A percentile compares a stretch with the other conserved stretches of the same genome.
These are phyloP conservation scores for Rhopalosiphum padi DNA, from an alignment of 1,140 invertebrate genomes.

Conservation along the genomic window DNA sequence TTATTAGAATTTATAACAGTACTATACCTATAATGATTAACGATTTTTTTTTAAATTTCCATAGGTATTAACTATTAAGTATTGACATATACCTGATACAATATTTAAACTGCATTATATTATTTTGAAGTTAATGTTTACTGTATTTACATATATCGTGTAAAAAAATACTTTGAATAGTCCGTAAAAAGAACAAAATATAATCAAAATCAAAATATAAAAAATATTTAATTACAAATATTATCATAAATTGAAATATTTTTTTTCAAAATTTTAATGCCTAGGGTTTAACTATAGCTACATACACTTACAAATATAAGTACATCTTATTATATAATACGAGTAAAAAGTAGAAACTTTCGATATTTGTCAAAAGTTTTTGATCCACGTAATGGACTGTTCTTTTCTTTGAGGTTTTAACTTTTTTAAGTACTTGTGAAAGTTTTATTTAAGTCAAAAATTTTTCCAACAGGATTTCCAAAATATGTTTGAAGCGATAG, in stretches of 20 bases:
- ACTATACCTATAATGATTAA: neutral
- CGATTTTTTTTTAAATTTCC: neutral
- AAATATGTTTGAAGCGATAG: neutral
- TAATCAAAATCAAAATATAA: no score
- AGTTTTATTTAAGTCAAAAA: neutral
- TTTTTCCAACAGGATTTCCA: neutral
- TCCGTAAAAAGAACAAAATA: no score
- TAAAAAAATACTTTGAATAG: no score
- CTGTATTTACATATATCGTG: neutral
- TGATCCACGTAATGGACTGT: neutral
- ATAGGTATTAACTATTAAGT: neutral
- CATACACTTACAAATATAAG: neutral
- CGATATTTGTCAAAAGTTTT: neutral
- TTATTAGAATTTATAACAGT: neutral
- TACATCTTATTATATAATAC: neutral
- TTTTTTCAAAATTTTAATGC: no score
- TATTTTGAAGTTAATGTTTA: neutral
- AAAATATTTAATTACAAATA: no score
- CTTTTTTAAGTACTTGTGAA: constrained; percentile 12
- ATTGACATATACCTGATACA: neutral
- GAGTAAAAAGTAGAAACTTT: neutral
- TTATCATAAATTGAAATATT: no score
- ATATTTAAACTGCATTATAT: neutral
- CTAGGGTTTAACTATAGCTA: neutral
- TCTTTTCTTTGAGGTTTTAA: neutral